Evolutionary conservation across 2,888 invertebrate species (phyloP).

Genomic region (Eupithecia abbreviata): DNA sequence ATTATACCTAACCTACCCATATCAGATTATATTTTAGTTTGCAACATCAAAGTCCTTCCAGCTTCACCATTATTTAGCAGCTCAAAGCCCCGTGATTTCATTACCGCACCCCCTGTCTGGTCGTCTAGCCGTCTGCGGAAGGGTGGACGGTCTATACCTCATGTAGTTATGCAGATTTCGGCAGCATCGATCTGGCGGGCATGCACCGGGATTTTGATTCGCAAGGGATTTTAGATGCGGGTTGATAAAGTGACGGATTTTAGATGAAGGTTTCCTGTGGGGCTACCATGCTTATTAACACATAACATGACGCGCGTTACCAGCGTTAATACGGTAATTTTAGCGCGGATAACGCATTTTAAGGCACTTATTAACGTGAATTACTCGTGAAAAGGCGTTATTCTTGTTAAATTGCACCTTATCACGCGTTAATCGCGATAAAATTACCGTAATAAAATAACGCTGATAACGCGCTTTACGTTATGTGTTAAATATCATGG

Average conservation of each 20-base stretch:
- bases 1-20: no score
- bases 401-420: no score
- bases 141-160: conserved; percentile 19
- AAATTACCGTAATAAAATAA: no score
- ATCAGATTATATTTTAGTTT: background rate
- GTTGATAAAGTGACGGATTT: background rate
- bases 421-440: no score
- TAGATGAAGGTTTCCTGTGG: background rate
- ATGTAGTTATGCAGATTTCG: conserved; percentile 33
- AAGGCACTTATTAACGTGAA: no score
- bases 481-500: no score
- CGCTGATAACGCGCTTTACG: no score
- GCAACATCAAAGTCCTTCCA: background rate
- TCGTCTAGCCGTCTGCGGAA: conserved; percentile 56
- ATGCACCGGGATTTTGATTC: conserved; percentile 4
- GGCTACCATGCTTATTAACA: no score
- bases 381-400: no score
- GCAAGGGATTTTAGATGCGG: background rate
- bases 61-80: conserved; percentile 13
- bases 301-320: no score
- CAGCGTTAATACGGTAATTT: no score
- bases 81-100: conserved; percentile 51
- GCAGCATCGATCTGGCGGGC: conserved; percentile 6
- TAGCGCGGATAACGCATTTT: no score
- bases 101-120: conserved; percentile 52